Conservation (phyloP, 2,888 invertebrate genomes). For the Athripsodes cinereus region DNA sequence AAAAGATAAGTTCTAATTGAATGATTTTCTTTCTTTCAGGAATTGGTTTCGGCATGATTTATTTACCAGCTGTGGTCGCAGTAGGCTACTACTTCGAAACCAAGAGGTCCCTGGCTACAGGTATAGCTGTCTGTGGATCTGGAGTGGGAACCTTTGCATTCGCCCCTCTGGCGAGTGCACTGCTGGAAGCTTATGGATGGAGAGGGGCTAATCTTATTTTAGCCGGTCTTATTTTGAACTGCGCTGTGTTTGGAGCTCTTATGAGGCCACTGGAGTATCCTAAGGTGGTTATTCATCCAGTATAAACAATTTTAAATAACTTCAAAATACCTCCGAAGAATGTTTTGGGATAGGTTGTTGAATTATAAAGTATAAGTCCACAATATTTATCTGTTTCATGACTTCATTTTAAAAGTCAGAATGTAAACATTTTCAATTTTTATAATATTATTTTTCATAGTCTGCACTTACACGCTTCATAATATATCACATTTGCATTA, state of each 20-base stretch:
- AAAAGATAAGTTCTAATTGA: no score
- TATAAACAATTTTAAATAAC: no score
- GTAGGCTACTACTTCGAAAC: conserved; percentile 98
- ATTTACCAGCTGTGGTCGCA: conserved; percentile 93
- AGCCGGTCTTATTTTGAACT: conserved; percentile 88
- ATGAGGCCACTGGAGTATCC: conserved; percentile 77
- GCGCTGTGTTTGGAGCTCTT: conserved; percentile 80
- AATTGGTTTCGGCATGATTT: conserved; percentile 88
- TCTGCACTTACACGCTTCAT: no score
- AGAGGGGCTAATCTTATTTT: conserved; percentile 84
- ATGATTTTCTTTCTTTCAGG: conserved; percentile 53
- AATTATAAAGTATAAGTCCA: no score
- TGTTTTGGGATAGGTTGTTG: no score
- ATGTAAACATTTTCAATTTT: background rate
- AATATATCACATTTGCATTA: no score
- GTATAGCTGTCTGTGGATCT: conserved; percentile 92
- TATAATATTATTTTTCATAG: background rate
- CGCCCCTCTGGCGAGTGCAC: conserved; percentile 79
- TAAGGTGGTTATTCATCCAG: conserved; percentile 42
- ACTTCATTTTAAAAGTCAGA: background rate
- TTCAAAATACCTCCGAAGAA: no score
- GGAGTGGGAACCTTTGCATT: conserved; percentile 92
- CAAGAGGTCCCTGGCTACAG: conserved; percentile 89
- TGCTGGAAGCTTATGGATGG: conserved; percentile 80
- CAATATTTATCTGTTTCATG: background rate